Conservation (phyloP, 2,113 vertebrate genomes). For the Brachypodius melanocephalos region DNA sequence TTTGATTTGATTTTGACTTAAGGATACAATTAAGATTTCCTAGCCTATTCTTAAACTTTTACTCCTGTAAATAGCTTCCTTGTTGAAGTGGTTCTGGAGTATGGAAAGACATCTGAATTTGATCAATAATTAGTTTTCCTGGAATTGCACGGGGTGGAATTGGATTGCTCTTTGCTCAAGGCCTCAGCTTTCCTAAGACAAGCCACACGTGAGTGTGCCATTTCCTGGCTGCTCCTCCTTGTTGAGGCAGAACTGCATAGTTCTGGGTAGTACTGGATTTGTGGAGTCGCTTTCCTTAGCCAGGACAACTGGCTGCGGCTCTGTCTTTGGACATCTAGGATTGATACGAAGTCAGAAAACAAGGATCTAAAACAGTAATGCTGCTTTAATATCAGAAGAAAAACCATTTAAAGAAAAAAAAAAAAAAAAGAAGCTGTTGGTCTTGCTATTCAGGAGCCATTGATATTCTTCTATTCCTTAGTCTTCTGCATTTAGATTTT, state of each 20-base stretch:
- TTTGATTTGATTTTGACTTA: not conserved
- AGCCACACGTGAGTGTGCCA: accelerated
- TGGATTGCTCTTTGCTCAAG: not conserved
- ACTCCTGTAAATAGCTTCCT: not conserved
- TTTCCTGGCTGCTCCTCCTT: not conserved
- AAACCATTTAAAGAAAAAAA: not conserved
- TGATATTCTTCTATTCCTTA: not conserved
- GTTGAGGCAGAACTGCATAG: not conserved
- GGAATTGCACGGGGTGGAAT: not conserved
- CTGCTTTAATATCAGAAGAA: not conserved
- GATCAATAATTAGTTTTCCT: not conserved
- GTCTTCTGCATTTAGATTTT: not conserved
- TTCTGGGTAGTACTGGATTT: not conserved
- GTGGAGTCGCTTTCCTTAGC: not conserved
- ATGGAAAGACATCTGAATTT: not conserved
- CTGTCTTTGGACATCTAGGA: not conserved
- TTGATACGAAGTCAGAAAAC: not conserved
- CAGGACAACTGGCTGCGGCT: not conserved
- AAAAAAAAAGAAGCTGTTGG: not conserved
- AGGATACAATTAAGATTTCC: not conserved
- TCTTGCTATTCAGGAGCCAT: not conserved
- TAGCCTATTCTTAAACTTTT: not conserved
- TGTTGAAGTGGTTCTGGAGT: not conserved
- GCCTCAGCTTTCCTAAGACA: not conserved
- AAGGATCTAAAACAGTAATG: not conserved